Evolutionary conservation across 1,140 invertebrate species (phyloP), one percentile per base, ranked within the genome.

Genomic region (Papilio xuthus): DNA sequence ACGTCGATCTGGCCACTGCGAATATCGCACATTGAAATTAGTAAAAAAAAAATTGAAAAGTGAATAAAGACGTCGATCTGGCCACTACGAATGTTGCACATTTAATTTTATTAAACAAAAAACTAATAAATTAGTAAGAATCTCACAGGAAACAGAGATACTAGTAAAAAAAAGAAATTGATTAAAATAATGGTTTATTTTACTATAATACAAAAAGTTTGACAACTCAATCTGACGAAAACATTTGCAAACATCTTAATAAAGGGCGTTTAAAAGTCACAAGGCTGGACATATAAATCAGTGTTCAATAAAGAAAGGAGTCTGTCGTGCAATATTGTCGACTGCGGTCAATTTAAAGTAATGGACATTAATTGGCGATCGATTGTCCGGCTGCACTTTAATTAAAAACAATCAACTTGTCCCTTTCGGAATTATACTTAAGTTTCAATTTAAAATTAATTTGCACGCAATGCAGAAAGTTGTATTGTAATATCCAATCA

Each of bases 341-440:
- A 81, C 77, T 78, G 72, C 75, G 73, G 77, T 70, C 80, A 83
- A 80, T 78, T 80, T 78, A 83, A 76, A 76, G 50, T 81, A 86
- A 88, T 84, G 80, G 76, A 78, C 77, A 83, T 82, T 89, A 88
- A 89, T 91, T 90, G 87, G 78, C 78, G 79, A 81, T 85, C 86
- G 86, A 88, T 90, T 88, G 83, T 81, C 82, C 79, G 82, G 73
- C 81, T 85, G 79, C 83, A 80, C 82, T 86, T 88, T 86, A 89
- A 91, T 91, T 89, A 89, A 87, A 88, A 81, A 74, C 88, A 90
- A 90, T 91, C 87, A 85, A 53, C 83, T 81, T 82, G 82, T 85
- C 80, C 82, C 81, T 84, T 81, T 78, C 79, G 79, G 47, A 78
- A 80, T 60, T 78, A 82, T 47, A 60, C 74, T 82, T 80, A 50